Evolutionary conservation across 2,113 vertebrate species (phyloP).

Genomic region (Embiotoca jacksoni): DNA sequence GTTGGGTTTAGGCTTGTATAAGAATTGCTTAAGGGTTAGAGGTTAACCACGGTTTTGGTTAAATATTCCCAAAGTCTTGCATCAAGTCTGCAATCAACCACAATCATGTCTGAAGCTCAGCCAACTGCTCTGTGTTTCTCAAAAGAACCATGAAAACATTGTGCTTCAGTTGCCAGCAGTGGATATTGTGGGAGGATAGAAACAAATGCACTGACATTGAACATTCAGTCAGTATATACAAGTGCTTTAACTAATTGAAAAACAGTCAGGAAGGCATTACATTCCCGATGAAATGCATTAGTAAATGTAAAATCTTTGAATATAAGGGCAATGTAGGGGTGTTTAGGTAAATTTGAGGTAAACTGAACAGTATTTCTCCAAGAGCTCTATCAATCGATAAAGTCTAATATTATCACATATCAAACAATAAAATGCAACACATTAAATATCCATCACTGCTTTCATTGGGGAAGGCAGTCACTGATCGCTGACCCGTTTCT

Average conservation of each 20-base stretch:
- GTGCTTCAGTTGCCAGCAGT: neutral
- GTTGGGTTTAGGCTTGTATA: too few relatives aligned
- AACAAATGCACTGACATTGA: neutral
- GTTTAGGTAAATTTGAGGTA: neutral
- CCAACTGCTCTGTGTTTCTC: neutral
- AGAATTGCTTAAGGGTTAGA: too few relatives aligned
- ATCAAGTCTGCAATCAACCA: neutral
- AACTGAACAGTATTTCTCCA: neutral
- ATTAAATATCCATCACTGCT: too few relatives aligned
- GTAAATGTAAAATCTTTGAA: too few relatives aligned
- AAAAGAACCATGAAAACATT: neutral
- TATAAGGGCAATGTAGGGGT: too few relatives aligned
- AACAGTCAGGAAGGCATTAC: neutral
- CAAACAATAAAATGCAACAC: too few relatives aligned
- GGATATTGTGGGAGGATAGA: neutral
- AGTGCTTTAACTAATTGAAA: neutral
- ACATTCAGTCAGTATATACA: neutral
- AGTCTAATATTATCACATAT: too few relatives aligned
- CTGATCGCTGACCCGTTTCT: neutral
- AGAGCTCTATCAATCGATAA: too few relatives aligned
- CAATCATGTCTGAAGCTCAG: too few relatives aligned
- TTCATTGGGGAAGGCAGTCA: neutral
- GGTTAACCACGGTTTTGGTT: neutral
- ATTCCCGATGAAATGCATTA: neutral
- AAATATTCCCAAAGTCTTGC: neutral